Percentiles rank a stretch among this genome's conserved stretches.
These are phyloP conservation scores for Arrhamphus sclerolepis DNA, from an alignment of 2,797 vertebrate genomes.

Conservation along the genomic window DNA sequence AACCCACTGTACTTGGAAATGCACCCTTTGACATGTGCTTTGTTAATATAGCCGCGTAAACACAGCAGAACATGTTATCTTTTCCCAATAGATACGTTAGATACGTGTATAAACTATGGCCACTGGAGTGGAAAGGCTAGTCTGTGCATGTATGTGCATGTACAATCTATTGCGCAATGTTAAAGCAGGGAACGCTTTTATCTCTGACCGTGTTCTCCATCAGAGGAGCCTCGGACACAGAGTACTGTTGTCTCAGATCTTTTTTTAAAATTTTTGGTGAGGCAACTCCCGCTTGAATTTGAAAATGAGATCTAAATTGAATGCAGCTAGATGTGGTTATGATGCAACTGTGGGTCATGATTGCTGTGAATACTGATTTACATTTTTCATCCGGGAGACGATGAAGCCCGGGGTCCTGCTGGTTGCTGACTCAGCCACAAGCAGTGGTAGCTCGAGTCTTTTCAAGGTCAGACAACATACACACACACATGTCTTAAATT, in stretches of 20 bases:
- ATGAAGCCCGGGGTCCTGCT: background rate
- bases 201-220: constrained; percentile 41
- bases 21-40: constrained; percentile 3
- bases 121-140: constrained; percentile 18
- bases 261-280: constrained; percentile 1
- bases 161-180: constrained; percentile 33
- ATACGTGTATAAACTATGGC: constrained; percentile 29
- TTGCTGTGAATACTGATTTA: constrained; percentile 5
- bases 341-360: constrained; percentile 10
- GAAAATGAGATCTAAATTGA: constrained; percentile 33
- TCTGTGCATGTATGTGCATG: background rate
- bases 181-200: constrained; percentile 47
- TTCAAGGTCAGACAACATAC: constrained; percentile 14
- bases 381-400: constrained; percentile 41
- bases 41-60: constrained; percentile 2
- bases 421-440: constrained; percentile 16
- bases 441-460: background rate
- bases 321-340: constrained; percentile 17
- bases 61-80: constrained; percentile 26
- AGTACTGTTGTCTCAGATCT: constrained; percentile 32
- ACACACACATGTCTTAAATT: background rate
- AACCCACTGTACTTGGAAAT: background rate
- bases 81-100: constrained; percentile 11
- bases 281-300: constrained; percentile 26
- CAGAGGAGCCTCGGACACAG: constrained; percentile 26